These are phyloP conservation scores for Diplodus sargus DNA, from an alignment of 2,797 vertebrate species.

Conservation along the genomic window DNA sequence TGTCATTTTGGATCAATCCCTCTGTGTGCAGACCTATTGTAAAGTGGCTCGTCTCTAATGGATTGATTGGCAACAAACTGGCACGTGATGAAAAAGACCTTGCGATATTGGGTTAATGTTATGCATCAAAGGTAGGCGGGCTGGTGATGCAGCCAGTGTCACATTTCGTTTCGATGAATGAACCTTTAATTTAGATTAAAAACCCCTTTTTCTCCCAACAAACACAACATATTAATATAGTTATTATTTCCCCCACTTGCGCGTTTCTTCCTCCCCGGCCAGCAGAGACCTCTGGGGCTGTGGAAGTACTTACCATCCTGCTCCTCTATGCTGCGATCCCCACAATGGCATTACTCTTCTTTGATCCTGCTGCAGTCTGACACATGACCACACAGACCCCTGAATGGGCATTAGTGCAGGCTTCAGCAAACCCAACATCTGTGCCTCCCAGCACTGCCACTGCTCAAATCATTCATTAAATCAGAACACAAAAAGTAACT, in stretches of 20 bases:
- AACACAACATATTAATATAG: conserved; percentile 5
- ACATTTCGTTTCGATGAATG: neutral
- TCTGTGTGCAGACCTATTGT: conserved; percentile 41
- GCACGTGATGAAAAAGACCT: conserved; percentile 21
- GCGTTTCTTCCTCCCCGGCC: neutral
- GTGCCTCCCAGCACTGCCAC: conserved; percentile 86
- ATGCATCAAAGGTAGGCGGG: neutral
- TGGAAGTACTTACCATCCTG: conserved; percentile 67
- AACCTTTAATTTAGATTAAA: neutral
- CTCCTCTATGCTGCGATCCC: conserved; percentile 56
- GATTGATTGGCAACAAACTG: conserved; percentile 47
- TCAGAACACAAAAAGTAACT: conserved; percentile 99
- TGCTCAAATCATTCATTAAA: conserved; percentile 99
- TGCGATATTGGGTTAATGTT: conserved; percentile 1
- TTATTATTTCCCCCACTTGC: neutral
- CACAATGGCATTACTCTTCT: conserved; percentile 74
- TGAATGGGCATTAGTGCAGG: conserved; percentile 91
- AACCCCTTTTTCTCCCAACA: neutral
- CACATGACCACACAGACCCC: conserved; percentile 90
- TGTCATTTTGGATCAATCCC: conserved; percentile 67
- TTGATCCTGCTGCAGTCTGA: conserved; percentile 93
- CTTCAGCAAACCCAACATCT: conserved; percentile 91
- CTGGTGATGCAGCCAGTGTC: neutral
- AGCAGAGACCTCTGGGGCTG: conserved; percentile 62
- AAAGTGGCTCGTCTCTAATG: conserved; percentile 36